phyloP scores from a whole-genome alignment of 2,888 invertebrate species.

The Ochropleura leucogaster region DNA sequence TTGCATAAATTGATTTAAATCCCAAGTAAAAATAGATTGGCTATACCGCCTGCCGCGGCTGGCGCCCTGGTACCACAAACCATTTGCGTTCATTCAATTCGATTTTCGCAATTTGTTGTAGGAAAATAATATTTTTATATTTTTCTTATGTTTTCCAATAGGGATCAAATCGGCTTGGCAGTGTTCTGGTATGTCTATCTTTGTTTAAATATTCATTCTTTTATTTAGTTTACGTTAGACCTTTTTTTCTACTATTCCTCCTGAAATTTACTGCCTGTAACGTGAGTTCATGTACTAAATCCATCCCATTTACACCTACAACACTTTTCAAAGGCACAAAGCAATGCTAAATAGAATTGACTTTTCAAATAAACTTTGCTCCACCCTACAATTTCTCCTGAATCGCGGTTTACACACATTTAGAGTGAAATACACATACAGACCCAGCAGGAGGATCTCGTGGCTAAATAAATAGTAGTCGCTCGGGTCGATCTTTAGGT shows the following conservation, averaged over 20 bases:
- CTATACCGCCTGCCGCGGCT: slow-evolving; percentile 18
- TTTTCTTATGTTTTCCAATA: slow-evolving; percentile 15
- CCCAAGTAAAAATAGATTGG: slow-evolving; percentile 51
- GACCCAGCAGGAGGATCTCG: no score
- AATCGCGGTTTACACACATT: no score
- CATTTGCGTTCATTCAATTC: slow-evolving; percentile 40
- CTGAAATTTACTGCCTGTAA: background rate
- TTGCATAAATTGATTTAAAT: slow-evolving; percentile 36
- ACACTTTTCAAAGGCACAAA: background rate
- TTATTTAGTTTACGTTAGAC: background rate
- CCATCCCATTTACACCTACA: no score
- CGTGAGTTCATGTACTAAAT: no score
- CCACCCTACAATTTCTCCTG: no score
- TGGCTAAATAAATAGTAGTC: no score
- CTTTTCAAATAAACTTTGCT: no score
- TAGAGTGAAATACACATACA: no score
- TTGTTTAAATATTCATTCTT: slow-evolving; percentile 4
- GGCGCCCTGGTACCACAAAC: slow-evolving; percentile 32
- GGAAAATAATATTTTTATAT: slow-evolving; percentile 41
- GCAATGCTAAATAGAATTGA: background rate
- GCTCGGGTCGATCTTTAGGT: no score
- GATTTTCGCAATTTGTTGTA: slow-evolving; percentile 30
- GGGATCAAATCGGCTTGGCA: background rate
- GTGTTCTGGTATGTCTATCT: slow-evolving; percentile 11
- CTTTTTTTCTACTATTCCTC: background rate